Percentiles rank a stretch among this genome's conserved stretches.
phyloP scores from a whole-genome alignment of 2,797 vertebrate species.

The Rhinatrema bivittatum region DNA sequence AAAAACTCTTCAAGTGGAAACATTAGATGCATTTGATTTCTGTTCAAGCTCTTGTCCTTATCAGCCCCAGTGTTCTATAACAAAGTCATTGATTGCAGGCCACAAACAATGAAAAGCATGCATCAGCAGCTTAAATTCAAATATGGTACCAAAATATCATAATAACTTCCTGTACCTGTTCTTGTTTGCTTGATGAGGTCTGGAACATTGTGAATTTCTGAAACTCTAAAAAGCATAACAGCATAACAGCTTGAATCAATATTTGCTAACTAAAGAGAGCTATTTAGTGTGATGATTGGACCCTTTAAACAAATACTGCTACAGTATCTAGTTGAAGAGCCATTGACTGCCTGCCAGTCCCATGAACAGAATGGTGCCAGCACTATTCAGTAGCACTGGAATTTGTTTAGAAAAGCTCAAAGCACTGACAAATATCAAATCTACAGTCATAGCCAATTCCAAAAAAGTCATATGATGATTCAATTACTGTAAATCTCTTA shows the following conservation, averaged over 20 bases:
- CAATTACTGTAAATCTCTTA: conserved; percentile 1
- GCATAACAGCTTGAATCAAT: conserved; percentile 67
- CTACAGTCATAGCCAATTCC: conserved; percentile 15
- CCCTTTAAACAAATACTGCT: conserved; percentile 54
- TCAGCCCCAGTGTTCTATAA: conserved; percentile 32
- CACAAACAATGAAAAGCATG: conserved; percentile 42
- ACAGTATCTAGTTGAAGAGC: conserved; percentile 38
- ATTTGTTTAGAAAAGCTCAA: conserved; percentile 13
- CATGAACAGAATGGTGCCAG: conserved; percentile 18
- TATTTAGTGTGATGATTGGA: conserved; percentile 56
- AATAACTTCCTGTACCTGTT: conserved; percentile 64
- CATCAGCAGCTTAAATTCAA: conserved; percentile 48
- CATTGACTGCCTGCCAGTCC: conserved; percentile 17
- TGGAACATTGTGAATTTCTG: conserved; percentile 56
- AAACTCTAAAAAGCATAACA: conserved; percentile 64
- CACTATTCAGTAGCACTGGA: conserved; percentile 17
- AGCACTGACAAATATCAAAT: conserved; percentile 4
- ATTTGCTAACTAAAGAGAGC: conserved; percentile 57
- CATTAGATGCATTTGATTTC: conserved; percentile 45
- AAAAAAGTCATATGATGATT: conserved; percentile 2
- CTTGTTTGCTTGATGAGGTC: conserved; percentile 65
- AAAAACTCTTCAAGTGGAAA: conserved; percentile 53
- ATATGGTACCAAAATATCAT: conserved; percentile 50
- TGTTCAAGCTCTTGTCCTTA: conserved; percentile 45
- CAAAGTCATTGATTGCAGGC: conserved; percentile 55